These are phyloP conservation scores for Phalangium opilio DNA, from an alignment of 2,888 invertebrate genomes.

Conservation along the genomic window DNA sequence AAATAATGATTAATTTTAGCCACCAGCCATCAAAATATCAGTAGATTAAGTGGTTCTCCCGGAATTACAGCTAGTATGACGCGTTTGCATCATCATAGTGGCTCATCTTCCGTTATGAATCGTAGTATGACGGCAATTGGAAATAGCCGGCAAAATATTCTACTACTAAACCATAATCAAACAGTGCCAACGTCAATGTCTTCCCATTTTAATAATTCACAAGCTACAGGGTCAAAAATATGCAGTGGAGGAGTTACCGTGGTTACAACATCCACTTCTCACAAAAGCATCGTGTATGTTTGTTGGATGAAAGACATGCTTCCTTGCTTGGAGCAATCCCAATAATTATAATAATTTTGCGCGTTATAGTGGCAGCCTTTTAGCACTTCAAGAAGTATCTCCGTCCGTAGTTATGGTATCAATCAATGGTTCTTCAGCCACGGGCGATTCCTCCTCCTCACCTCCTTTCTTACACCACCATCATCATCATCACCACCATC, in stretches of 20 bases:
- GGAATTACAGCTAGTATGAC: conserved; percentile 72
- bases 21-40: conserved; percentile 23
- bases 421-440: conserved; percentile 13
- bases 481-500: too few relatives aligned
- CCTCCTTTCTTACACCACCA: too few relatives aligned
- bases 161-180: too few relatives aligned
- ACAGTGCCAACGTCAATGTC: too few relatives aligned
- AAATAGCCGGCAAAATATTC: conserved; percentile 9
- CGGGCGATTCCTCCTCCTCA: too few relatives aligned
- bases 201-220: too few relatives aligned
- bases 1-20: conserved; percentile 1
- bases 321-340: too few relatives aligned
- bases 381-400: conserved; percentile 24
- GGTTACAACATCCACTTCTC: conserved; percentile 31
- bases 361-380: conserved; percentile 23
- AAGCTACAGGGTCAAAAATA: conserved; percentile 12
- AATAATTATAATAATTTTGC: too few relatives aligned
- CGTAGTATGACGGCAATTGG: conserved; percentile 22
- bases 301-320: not conserved
- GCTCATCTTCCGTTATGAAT: conserved; percentile 18
- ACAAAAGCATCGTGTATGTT: conserved; percentile 24
- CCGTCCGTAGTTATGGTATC: conserved; percentile 16
- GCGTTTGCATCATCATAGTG: conserved; percentile 27
- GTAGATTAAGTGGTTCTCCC: conserved; percentile 38
- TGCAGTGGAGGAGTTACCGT: conserved; percentile 45